Evolutionary conservation across 2,797 vertebrate species (phyloP), one percentile per base, ranked within the genome.

Genomic region (Amniataba percoides): DNA sequence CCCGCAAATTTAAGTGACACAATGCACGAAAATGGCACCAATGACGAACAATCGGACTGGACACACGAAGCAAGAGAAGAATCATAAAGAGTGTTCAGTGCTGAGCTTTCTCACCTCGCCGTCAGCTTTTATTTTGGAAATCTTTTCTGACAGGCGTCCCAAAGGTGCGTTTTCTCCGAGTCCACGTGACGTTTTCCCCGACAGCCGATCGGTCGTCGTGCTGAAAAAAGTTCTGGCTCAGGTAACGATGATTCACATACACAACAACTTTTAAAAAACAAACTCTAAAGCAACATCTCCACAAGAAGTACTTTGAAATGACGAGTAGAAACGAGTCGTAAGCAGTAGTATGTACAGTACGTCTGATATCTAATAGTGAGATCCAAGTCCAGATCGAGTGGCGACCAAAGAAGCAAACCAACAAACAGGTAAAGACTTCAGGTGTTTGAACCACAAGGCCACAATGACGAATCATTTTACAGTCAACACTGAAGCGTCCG

Each of bases 11-110:
- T 77, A 91, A 94, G 92, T 94, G 93, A 94, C 93, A 94, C 91
- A 86, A 92, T 83, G 91, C 88, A 94, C 92, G 86, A 91, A 75
- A 94, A 95, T 94, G 94, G 93, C 93, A 95, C 93, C 89, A 93
- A 95, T 71, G 89, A 95, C 86, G 31, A 55, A 94, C 87, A 71
- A 68, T 82, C 73, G 36, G 91, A 90, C 84, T 84, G 78, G 87
- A 95, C 91, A 86, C 80, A 93, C 77, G 18, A 88, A 90, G 88
- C 76, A 86, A 89, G 86, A 87, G 65, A 82, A 79, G 71, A 88
- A 87, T 34, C 10, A 70, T 74, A 84, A 72, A 82, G 65, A 82
- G 86, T 82, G 74, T 63, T 74, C 85, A 62, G 74, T 69, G 85
- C 78, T 79, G 85, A 88, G 74, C 70, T 21, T 74, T 27, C 39